A percentile compares a stretch with the other conserved stretches of the same genome.
Conservation (phyloP, 2,888 invertebrate genomes). For the Brenthis hecate region DNA sequence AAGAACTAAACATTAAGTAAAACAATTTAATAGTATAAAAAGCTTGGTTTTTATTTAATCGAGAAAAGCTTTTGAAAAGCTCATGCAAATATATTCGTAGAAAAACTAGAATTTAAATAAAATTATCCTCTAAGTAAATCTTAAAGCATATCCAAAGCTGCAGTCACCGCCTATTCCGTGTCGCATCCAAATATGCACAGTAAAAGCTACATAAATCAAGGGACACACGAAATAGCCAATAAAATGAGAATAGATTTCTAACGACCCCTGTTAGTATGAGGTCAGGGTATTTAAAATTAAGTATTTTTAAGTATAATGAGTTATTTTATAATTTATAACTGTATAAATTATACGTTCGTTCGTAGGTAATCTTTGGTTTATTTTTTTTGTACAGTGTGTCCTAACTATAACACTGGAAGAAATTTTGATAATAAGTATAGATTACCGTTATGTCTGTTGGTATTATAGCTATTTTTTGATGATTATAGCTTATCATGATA, state of each 20-base stretch:
- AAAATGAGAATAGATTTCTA: constrained; percentile 43
- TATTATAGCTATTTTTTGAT: no score
- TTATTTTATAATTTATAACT: not conserved
- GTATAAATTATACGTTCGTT: not conserved
- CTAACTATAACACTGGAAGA: no score
- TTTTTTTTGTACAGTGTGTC: no score
- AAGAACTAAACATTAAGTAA: no score
- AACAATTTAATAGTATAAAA: no score
- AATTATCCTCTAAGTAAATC: constrained; percentile 21
- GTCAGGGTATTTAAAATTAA: constrained; percentile 3
- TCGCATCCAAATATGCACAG: constrained; percentile 44
- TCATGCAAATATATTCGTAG: not conserved
- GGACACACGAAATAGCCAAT: constrained; percentile 53
- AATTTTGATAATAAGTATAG: no score
- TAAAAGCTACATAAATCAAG: constrained; percentile 53
- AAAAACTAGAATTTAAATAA: constrained; percentile 14
- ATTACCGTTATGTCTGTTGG: no score
- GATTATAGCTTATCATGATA: no score
- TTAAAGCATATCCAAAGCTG: constrained; percentile 27
- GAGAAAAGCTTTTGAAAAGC: not conserved
- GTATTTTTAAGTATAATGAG: not conserved
- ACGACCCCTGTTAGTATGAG: constrained; percentile 11
- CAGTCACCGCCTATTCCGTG: constrained; percentile 36
- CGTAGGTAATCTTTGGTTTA: no score
- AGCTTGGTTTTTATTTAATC: no score